Evolutionary conservation across 2,797 vertebrate species (phyloP).

Genomic region (Acomys russatus): DNA sequence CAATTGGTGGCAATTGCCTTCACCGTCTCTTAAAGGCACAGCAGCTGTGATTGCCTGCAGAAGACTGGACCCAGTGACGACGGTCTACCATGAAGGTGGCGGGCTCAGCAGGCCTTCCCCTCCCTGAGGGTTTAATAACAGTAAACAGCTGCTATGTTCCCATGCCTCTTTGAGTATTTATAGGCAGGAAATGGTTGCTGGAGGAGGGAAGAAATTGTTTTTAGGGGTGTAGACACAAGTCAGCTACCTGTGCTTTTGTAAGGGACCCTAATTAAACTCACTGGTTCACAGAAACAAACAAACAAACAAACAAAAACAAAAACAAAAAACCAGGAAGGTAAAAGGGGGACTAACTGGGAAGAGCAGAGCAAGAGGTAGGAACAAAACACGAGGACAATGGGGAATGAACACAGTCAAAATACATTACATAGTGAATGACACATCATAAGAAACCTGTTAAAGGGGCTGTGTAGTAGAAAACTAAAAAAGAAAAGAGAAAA

Average conservation of each 20-base stretch:
- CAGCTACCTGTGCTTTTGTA: not conserved
- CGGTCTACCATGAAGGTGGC: not conserved
- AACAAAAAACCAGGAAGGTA: not conserved
- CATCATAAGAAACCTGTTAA: not conserved
- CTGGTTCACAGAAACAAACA: not conserved
- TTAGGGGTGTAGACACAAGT: not conserved
- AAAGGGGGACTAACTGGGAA: not conserved
- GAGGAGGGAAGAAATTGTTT: not conserved
- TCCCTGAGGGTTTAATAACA: not conserved
- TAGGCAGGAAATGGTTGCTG: not conserved
- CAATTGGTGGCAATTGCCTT: not conserved
- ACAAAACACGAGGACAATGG: not conserved
- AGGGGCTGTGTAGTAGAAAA: not conserved
- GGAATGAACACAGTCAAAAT: not conserved
- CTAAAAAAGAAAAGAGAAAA: not conserved
- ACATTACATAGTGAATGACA: not conserved
- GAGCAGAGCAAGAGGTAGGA: not conserved
- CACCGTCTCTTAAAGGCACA: not conserved
- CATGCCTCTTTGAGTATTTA: not conserved
- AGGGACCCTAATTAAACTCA: not conserved
- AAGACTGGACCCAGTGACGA: not conserved
- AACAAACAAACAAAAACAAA: too few relatives aligned
- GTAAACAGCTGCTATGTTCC: not conserved
- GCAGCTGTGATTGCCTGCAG: not conserved
- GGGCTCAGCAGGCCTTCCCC: not conserved